These are phyloP conservation scores for Drosophila anomalipes DNA, from an alignment of 2,888 invertebrate species.

Conservation along the genomic window DNA sequence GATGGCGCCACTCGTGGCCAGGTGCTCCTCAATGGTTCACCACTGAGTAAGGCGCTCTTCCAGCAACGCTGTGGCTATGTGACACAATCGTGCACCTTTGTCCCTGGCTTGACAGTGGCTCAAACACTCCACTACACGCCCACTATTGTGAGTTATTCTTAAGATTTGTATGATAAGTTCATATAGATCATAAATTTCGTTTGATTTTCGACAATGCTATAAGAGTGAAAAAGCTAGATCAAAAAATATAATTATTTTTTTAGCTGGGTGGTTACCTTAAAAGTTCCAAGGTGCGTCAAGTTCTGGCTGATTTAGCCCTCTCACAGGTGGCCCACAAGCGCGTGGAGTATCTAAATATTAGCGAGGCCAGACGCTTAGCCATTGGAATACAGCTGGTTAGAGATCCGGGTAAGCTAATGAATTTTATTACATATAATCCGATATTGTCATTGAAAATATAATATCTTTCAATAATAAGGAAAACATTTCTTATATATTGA, in stretches of 20 bases:
- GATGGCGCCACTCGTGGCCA: conserved; percentile 94
- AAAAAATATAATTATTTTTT: neutral
- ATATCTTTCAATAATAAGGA: neutral
- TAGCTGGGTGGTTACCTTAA: conserved; percentile 91
- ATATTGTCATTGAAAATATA: neutral
- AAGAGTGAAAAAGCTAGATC: neutral
- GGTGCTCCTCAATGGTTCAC: conserved; percentile 94
- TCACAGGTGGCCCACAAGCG: conserved; percentile 95
- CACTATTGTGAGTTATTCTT: conserved; percentile 87
- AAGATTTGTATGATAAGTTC: neutral
- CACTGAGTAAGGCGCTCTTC: conserved; percentile 92
- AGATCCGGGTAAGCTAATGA: conserved; percentile 90
- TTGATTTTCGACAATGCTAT: neutral
- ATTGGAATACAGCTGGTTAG: conserved; percentile 96
- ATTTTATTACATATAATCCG: neutral
- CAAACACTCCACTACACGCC: conserved; percentile 94
- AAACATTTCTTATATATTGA: neutral
- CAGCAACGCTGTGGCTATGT: conserved; percentile 95
- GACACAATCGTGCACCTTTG: conserved; percentile 92
- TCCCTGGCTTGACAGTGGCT: conserved; percentile 94
- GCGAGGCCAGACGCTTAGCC: conserved; percentile 95
- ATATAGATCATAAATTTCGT: neutral
- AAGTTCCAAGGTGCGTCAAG: conserved; percentile 94
- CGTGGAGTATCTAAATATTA: conserved; percentile 93
- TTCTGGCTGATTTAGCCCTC: conserved; percentile 96